These are phyloP conservation scores for Sebastes baramenuke DNA, from an alignment of 2,797 vertebrate species.

Conservation along the genomic window DNA sequence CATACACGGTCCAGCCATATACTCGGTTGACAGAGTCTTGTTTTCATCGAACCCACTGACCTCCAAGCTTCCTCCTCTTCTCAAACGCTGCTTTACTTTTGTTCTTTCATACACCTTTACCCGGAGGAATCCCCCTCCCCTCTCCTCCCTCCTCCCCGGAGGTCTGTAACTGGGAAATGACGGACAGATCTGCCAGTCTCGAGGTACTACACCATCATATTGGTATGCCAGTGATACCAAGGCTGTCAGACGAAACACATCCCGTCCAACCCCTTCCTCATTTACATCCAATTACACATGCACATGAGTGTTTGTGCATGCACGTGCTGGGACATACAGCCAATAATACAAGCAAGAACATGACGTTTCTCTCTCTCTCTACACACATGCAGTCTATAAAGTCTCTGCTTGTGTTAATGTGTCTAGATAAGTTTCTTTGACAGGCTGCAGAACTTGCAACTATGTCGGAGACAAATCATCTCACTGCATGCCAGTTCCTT, in stretches of 20 bases:
- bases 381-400: conserved; percentile 6
- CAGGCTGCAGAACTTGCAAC: conserved; percentile 43
- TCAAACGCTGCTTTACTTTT: conserved; percentile 6
- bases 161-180: conserved; percentile 27
- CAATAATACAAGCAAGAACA: not conserved
- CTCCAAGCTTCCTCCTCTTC: not conserved
- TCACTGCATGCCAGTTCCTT: conserved; percentile 27
- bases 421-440: conserved; percentile 41
- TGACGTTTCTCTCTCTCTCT: not conserved
- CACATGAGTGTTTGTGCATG: not conserved
- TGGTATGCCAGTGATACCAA: conserved; percentile 19
- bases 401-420: conserved; percentile 1
- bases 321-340: not conserved
- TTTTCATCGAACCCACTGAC: conserved; percentile 5
- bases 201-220: not conserved
- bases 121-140: not conserved
- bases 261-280: conserved; percentile 13
- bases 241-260: conserved; percentile 36
- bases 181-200: conserved; percentile 30
- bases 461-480: conserved; percentile 33
- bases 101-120: not conserved
- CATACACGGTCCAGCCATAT: too few relatives aligned
- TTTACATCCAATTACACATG: conserved; percentile 42
- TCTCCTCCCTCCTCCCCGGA: not conserved
- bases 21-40: too few relatives aligned